Conservation (phyloP, 2,888 invertebrate species). For the Ariolimax columbianus region DNA sequence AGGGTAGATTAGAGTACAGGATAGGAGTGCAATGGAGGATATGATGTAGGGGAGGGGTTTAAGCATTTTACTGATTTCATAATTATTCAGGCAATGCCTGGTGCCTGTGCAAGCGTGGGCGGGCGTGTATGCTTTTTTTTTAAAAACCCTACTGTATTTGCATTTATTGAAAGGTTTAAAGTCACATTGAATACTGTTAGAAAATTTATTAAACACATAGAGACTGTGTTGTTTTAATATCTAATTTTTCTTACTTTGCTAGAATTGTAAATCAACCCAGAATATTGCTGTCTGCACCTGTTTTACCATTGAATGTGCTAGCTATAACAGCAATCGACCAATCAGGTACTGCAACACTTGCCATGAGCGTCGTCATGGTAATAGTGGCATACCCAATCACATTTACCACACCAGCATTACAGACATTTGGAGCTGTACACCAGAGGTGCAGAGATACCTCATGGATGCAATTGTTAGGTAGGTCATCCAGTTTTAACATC, state of each 20-base stretch:
- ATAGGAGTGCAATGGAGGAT: too few species aligned
- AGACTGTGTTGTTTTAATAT: background rate
- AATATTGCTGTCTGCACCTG: slow-evolving; percentile 96
- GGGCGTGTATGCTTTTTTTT: too few species aligned
- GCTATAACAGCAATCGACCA: slow-evolving; percentile 96
- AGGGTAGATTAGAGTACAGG: too few species aligned
- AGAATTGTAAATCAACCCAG: slow-evolving; percentile 94
- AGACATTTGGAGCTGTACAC: slow-evolving; percentile 92
- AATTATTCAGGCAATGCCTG: too few species aligned
- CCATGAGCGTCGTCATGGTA: slow-evolving; percentile 72
- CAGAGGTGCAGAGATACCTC: slow-evolving; percentile 94
- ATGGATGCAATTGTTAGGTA: slow-evolving; percentile 96
- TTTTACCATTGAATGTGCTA: slow-evolving; percentile 97
- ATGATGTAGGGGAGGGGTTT: too few species aligned
- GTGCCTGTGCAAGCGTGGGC: too few species aligned
- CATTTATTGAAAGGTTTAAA: too few species aligned
- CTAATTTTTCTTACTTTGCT: background rate
- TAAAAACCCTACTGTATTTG: too few species aligned
- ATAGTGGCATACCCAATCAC: slow-evolving; percentile 82
- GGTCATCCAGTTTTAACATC: slow-evolving; percentile 1
- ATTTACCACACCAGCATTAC: slow-evolving; percentile 92
- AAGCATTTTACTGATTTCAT: too few species aligned
- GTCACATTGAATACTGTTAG: too few species aligned
- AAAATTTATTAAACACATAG: background rate
- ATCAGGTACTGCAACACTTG: slow-evolving; percentile 84